Base-by-base conservation (phyloP, 2,797 vertebrate species). In the Falco concolor region DNA sequence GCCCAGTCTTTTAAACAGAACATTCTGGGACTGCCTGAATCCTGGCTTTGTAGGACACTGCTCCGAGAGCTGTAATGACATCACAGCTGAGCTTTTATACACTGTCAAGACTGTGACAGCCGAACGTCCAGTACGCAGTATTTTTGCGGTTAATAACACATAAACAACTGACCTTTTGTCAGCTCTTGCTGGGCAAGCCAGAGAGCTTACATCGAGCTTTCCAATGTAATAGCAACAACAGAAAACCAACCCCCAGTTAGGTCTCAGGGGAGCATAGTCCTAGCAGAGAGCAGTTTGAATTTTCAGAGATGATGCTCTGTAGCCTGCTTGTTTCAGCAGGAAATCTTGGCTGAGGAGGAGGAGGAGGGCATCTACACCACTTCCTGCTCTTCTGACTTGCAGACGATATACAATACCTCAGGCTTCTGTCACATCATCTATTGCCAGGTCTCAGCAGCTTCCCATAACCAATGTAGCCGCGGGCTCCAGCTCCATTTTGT, bases 391-490 rank as follows among this genome's bases (percentile, higher is more conserved):
- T 84, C 84, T 28, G 12, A 93, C 80, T 90, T 91, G 64, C 70
- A 96, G 84, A 87, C 87, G 85, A 84, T 38, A 93, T 10, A 54
- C 1, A 17, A 93, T 72, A 95, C 69, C 72, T 87, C 88, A 77
- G 64, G 81, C 49, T 92, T 49, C 56, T 94, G 74, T 70, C 86
- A 57, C 53, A 61, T 84, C 78, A 73, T 70, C 90, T 87, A 36
- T 8, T 87, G 89, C 92, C 90, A 91, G 84, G 56, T 89, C 81
- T 89, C 94, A 74, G 74, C 77, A 91, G 91, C 91, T 90, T 95
- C 87, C 53, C 72, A 79, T 27, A 79, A 83, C 44, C 52, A 79
- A 12, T 38, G 53, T 75, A 92, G 68, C 78, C 83, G 64, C 36
- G 5, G 73, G 84, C 72, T 76, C 81, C 30, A 67, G 56, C 73